Conservation (phyloP, 2,797 vertebrate genomes). For the Phataginus tetradactyla region DNA sequence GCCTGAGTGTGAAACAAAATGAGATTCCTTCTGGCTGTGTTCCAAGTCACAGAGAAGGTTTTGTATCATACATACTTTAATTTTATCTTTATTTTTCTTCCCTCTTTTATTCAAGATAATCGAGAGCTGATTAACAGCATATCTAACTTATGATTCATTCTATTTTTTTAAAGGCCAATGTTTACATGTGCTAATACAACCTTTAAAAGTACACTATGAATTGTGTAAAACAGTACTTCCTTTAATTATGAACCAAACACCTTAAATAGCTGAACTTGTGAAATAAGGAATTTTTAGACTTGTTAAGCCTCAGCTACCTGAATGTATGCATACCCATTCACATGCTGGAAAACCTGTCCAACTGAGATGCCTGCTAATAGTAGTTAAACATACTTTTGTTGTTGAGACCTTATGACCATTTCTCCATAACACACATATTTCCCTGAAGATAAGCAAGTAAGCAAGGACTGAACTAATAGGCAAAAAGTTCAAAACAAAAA, state of each 20-base stretch:
- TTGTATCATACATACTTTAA: constrained; percentile 33
- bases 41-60: constrained; percentile 53
- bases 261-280: constrained; percentile 39
- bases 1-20: constrained; percentile 36
- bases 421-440: background rate
- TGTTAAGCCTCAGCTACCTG: constrained; percentile 1
- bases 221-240: constrained; percentile 60
- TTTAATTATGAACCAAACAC: constrained; percentile 56
- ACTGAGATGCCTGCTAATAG: background rate
- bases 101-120: constrained; percentile 42
- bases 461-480: background rate
- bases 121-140: constrained; percentile 29
- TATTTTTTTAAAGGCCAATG: constrained; percentile 2
- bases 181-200: constrained; percentile 59
- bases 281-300: constrained; percentile 49
- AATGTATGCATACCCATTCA: background rate
- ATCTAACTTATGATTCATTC: constrained; percentile 34
- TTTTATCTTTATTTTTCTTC: background rate
- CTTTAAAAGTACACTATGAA: constrained; percentile 55
- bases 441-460: constrained; percentile 17
- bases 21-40: background rate
- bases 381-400: background rate
- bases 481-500: constrained; percentile 18
- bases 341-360: background rate
- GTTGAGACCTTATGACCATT: background rate